Evolutionary conservation across 2,888 invertebrate species (phyloP), one percentile per base, ranked within the genome.

Genomic region (Tholera decimalis): DNA sequence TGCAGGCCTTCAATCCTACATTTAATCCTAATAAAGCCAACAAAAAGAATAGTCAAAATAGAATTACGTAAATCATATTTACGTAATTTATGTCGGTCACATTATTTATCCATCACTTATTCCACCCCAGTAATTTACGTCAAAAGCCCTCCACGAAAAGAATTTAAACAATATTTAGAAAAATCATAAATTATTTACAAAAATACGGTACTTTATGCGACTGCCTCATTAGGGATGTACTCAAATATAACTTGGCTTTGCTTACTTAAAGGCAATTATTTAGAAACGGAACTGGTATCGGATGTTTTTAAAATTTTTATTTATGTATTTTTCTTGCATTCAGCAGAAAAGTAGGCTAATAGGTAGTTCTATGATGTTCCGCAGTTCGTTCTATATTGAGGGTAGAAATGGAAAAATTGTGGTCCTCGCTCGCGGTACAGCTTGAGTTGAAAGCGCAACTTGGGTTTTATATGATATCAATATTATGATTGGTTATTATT

Each of bases 141-240:
- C 28, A 39, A 59, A 62, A 26, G 30, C 33, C 24, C 35, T 28
- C 22, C 22, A 77, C 15, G 13, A 49, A 57, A 72, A 41, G 44
- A 49, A 62, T 57, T 53, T 37, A 61, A 33, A 44, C 37, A 15
- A 41, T 58, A 55, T 62, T 70, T 64, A 35, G 55, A 33, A 24
- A 63, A 54, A 54, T 5, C 39, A 59, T 59, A 59, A 57, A 62
- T 77, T 37, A 43, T 26, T 50, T 26, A 41, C 9, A 37, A 53
- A 71, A 41, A 43, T 24, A 28, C n/a, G 28, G 35, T 26, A 44
- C 46, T 49, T 75, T 51, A 30, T 41, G 15, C 47, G 55, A 44
- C 73, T 41, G 18, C 49, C 59, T 74, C 79, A 78, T 74, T 74
- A 74, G 66, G 2, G 43, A 18, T 5, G 9, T 18, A 44, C 57